These are phyloP conservation scores for Apamea crenata DNA, from an alignment of 2,888 invertebrate species.

Conservation along the genomic window DNA sequence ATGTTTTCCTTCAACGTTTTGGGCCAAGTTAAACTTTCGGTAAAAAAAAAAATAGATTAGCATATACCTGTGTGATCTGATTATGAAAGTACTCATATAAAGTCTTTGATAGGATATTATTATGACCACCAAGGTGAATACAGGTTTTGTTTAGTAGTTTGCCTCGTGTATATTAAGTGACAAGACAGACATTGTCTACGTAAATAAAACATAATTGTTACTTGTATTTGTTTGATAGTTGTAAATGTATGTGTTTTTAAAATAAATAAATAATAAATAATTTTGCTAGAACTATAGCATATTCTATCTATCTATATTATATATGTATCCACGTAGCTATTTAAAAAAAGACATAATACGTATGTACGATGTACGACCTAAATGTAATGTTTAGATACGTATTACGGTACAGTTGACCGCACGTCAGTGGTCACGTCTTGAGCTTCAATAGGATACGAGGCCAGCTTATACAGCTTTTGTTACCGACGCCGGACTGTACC, in stretches of 20 bases:
- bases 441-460: background rate
- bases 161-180: background rate
- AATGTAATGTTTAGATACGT: background rate
- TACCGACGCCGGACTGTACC: background rate
- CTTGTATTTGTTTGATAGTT: too few species aligned
- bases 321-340: too few species aligned
- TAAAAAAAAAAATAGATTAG: background rate
- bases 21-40: background rate
- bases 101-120: background rate
- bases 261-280: too few species aligned
- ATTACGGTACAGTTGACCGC: background rate
- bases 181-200: background rate
- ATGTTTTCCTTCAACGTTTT: background rate
- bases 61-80: background rate
- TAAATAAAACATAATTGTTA: slow-evolving; percentile 1
- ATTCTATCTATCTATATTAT: background rate
- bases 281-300: background rate
- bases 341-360: background rate
- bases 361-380: too few species aligned
- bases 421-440: background rate
- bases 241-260: too few species aligned
- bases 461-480: background rate
- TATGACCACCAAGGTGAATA: background rate
- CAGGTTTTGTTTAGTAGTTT: background rate
- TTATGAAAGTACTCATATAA: background rate